phyloP scores from a whole-genome alignment of 2,888 invertebrate species.

The Scaptomyza flava region DNA sequence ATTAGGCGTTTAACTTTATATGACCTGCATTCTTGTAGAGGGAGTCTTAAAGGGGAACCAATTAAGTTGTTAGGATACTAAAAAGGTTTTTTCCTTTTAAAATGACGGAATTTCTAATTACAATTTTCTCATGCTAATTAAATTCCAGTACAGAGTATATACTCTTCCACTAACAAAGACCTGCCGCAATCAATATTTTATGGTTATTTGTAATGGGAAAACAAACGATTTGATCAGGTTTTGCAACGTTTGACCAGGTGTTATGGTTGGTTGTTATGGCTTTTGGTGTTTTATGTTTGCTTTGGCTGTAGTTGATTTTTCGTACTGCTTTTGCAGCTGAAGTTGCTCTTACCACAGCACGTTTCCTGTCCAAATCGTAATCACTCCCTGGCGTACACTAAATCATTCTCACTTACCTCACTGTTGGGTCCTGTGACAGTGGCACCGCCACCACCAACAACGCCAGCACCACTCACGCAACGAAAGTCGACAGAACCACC shows the following conservation, averaged over 20 bases:
- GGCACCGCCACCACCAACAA: conserved; percentile 23
- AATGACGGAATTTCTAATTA: no score
- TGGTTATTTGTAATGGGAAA: background rate
- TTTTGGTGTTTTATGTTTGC: conserved; percentile 34
- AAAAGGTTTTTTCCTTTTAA: no score
- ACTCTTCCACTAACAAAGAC: background rate
- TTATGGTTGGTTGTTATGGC: conserved; percentile 33
- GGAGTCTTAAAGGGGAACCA: background rate
- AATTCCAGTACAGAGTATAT: background rate
- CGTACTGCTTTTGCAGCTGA: background rate
- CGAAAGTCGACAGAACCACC: conserved; percentile 85
- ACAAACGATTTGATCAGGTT: conserved; percentile 52
- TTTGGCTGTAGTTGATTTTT: conserved; percentile 8
- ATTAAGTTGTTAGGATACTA: background rate
- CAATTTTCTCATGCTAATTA: background rate
- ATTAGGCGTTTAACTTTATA: conserved; percentile 24
- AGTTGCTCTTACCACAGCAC: conserved; percentile 35
- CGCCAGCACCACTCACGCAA: conserved; percentile 49
- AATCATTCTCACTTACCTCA: conserved; percentile 78
- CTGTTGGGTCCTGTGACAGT: conserved; percentile 58
- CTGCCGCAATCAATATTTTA: background rate
- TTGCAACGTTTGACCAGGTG: conserved; percentile 55
- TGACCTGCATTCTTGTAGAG: conserved; percentile 1
- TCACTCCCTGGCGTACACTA: conserved; percentile 73
- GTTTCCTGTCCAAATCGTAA: conserved; percentile 63